Base-by-base conservation (phyloP, 2,888 invertebrate genomes). In the Drosophila suboccidentalis region DNA sequence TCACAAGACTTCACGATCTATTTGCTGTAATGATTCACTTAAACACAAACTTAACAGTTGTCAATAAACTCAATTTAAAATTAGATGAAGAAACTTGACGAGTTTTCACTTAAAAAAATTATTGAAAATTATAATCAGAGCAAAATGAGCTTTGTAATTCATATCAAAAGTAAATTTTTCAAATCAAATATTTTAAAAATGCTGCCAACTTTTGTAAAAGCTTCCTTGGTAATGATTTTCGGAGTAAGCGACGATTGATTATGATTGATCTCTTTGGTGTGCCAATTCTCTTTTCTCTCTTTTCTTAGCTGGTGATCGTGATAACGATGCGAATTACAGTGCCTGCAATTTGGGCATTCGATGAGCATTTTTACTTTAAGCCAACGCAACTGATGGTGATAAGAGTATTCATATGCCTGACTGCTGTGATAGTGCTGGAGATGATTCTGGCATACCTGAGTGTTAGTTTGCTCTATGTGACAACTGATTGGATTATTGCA, bases 261-360 rank as follows among this genome's bases (percentile, higher is more conserved):
- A 9, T 10, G 1, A 9, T 19, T n/a, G 8, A 17, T 4, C 13
- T 10, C 1, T 26, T 3, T 15, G 13, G 0, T 17, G 29, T 3
- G 1, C n/a, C 26, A 10, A 41, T n/a, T n/a, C n/a, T n/a, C n/a
- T n/a, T n/a, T n/a, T n/a, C n/a, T n/a, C 3, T 1, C 29, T 17
- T 39, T 43, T 39, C 2, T 34, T 29, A 76, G 76, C 8, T 63
- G 0, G 26, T 76, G 9, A 36, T 60, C 54, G 72, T 50, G 22
- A n/a, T 76, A 38, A 77, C 61, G n/a, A 8, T 77, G 36, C 63
- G 73, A 2, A 47, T 77, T 11, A 59, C 66, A 11, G 3, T 63
- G 43, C 71, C 71, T 0, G 34, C 32, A 2, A 44, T 62, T 2
- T 44, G 61, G 38, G 1, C 4, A 1, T 47, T 44, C 11, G 55